Base-by-base conservation (phyloP, 1,140 invertebrate species). In the Linepithema humile region DNA sequence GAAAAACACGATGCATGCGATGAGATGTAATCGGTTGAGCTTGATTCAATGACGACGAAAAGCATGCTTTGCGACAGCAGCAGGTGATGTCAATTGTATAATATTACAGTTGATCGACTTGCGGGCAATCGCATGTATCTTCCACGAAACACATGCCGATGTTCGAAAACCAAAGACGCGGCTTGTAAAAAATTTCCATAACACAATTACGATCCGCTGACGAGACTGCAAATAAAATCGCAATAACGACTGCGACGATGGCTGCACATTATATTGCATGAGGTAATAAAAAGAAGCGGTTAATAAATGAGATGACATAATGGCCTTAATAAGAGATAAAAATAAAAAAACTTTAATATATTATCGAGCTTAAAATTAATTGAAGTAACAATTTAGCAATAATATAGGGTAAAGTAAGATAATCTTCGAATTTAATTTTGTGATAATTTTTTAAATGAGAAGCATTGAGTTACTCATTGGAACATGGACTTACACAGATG, bases 51-150 rank as follows among this genome's bases (percentile, higher is more conserved):
- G 38, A 64, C 57, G 73, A 75, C 55, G 72, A 62, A 75, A 64
- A 64, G 73, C 73, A 75, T 40, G 57, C 40, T 32, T 32, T 20
- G 23, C 32, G 50, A 48, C 12, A 17, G 73, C 35, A 85, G 92
- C 92, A 94, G 92, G 92, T 94, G 92, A 93, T 93, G 92, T 93
- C 91, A 92, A 93, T 92, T 88, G 91, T 86, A 91, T 82, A n/a
- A 88, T 91, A 92, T 93, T 93, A 91, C 87, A 84, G 86, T 85
- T 83, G 89, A 92, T 90, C 85, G 59, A 86, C 69, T 82, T 82
- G 82, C 83, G 69, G 70, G 74, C 38, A 48, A 38, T 53, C 53
- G 55, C 35, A 35, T 75, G 9, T 26, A 35, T 59, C 55, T 62
- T 75, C 26, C 38, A 32, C 17, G 29, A 12, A 59, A 40, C 73